Evolutionary conservation across 2,113 vertebrate genomes (phyloP), one percentile per base, ranked within the genome.

Genomic region (Xiphophorus couchianus): DNA sequence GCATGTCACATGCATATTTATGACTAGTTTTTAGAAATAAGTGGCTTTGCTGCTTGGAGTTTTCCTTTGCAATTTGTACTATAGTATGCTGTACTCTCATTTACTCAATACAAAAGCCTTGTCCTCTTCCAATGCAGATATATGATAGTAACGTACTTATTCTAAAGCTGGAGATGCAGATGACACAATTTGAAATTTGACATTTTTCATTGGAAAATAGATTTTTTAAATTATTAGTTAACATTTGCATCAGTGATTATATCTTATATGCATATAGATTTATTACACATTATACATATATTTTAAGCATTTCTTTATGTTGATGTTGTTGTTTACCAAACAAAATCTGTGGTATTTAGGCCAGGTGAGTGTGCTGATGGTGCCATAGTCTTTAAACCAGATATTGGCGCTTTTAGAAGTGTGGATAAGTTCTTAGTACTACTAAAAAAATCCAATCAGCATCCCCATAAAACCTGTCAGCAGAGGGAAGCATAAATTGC

Each of bases 21-120:
- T 80, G 51, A 44, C 28, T 31, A 62, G 51, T n/a, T 31, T 54
- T 44, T 29, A 7, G 1, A n/a, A 80, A 74, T 66, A 66, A 63
- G 33, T 66, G 9, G 22, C 72, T 22, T 5, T 62, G 30, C 15
- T 73, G 13, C 22, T 67, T 44, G 30, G 27, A 71, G 62, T 37
- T 71, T 51, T 69, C 22, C 8, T 61, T 31, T 37, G 14, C 33
- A 62, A 62, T 14, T 25, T 11, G 28, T 61, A 58, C 30, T n/a
- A 4, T 54, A 72, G 3, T 44, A 29, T 39, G 30, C 19, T 42
- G 63, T 60, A 61, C 39, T 63, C 28, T 44, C 33, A 71, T 58
- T 77, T 28, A 17, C 29, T 51, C 31, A 33, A 44, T 51, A 35
- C 54, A 27, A 58, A 0, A 8, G n/a, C 39, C 62, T 31, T 62